Conservation (phyloP, 2,888 invertebrate species). For the Coelinius sp. region DNA sequence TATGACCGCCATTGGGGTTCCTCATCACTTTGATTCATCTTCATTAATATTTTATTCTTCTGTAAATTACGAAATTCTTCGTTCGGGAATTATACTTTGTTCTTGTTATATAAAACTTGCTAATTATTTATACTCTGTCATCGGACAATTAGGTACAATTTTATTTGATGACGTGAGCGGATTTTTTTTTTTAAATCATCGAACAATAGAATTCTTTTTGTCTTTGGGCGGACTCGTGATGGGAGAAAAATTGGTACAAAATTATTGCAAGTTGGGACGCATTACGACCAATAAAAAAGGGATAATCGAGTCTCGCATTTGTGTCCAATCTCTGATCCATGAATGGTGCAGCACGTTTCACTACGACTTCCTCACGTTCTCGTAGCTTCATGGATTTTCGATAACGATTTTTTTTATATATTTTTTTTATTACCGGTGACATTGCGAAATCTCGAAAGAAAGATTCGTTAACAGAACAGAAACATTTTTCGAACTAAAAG, state of each 20-base stretch:
- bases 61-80: constrained; percentile 15
- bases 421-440: constrained; percentile 34
- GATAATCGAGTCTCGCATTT: constrained; percentile 9
- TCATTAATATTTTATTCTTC: constrained; percentile 11
- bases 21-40: constrained; percentile 20
- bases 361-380: constrained; percentile 46
- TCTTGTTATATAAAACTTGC: neutral
- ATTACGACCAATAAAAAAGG: neutral
- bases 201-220: neutral
- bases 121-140: constrained; percentile 4
- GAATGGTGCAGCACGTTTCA: too few relatives aligned
- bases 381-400: constrained; percentile 55
- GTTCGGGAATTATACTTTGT: neutral
- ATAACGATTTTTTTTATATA: constrained; percentile 55
- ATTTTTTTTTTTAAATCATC: neutral
- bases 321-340: neutral
- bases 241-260: neutral
- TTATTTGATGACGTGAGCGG: neutral
- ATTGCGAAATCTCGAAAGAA: neutral
- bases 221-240: too few relatives aligned
- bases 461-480: too few relatives aligned
- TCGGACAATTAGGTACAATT: neutral
- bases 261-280: neutral
- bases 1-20: neutral
- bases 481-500: too few relatives aligned